Percentiles rank a stretch among this genome's conserved stretches.
Conservation (phyloP, 2,113 vertebrate genomes). For the Pelecanoides urinatrix region DNA sequence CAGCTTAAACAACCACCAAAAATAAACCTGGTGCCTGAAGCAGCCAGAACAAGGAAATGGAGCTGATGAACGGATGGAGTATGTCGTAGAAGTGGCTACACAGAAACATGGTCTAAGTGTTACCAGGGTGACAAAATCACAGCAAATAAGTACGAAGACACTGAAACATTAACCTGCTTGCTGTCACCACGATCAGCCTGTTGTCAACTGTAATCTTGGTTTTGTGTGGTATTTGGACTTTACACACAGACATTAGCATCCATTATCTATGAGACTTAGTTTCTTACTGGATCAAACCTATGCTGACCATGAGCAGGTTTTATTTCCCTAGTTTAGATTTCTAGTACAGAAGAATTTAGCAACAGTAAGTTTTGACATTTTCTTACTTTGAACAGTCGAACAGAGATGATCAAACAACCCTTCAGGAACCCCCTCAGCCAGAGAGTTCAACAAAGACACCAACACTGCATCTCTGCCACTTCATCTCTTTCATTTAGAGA, state of each 20-base stretch:
- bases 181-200: neutral
- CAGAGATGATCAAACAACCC: neutral
- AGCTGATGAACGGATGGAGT: neutral
- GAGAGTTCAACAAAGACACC: neutral
- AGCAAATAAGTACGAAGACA: neutral
- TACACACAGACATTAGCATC: neutral
- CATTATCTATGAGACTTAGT: neutral
- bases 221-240: neutral
- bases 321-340: neutral
- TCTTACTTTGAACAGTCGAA: neutral
- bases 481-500: neutral
- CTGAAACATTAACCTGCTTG: neutral
- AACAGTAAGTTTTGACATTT: neutral
- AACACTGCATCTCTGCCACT: neutral
- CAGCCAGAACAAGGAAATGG: neutral
- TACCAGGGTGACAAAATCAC: neutral
- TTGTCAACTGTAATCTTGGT: neutral
- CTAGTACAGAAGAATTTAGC: neutral
- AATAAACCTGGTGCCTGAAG: neutral
- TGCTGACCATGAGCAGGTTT: neutral
- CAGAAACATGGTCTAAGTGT: rapidly evolving
- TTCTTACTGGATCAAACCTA: neutral
- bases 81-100: neutral
- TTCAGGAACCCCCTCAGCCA: neutral
- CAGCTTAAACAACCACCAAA: neutral